Evolutionary conservation across 2,888 invertebrate genomes (phyloP), one percentile per base, ranked within the genome.

Genomic region (Macrophya alboannulata): DNA sequence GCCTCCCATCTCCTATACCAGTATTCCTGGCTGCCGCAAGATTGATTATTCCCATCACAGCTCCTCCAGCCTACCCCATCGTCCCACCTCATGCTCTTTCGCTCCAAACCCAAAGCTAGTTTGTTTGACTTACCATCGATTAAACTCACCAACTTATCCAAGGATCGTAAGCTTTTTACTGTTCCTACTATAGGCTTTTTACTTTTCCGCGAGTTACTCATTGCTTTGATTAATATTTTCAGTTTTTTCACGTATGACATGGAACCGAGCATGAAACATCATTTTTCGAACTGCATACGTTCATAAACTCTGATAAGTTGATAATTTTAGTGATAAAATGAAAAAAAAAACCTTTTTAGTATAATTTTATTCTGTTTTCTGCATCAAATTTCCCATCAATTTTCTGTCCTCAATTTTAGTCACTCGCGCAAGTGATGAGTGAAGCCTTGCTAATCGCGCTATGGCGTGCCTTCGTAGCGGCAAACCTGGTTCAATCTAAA

Each of bases 41-140:
- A 83, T 83, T 83, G 83, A 83, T 83, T 83, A 83, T 83, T 83
- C 83, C 83, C 83, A 83, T 83, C 83, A 83, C 83, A 83, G 68
- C 68, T 48, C 68, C 48, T 25, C 48, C 71, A 48, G 48, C 68
- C 68, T 71, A 65, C 31, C 71, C 83, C 43, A 37, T 48, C 71
- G 51, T 17, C 79, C 55, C 68, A 55, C 25, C 68, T 83, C 51
- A 37, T 68, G 25, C 71, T 71, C 40, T 68, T 40, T 31, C 45
- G 15, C 48, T 43, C n/a, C 48, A 31, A 62, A 62, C 45, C 68
- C 10, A 10, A 83, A 83, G 65, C 83, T 71, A 68, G 31, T 51
- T n/a, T 37, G 48, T 83, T 83, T 83, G 83, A 83, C 68, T 83
- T 83, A 62, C 45, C 81, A 81, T 65, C 81, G 81, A 81, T 81